Base-by-base conservation (phyloP, 1,140 invertebrate species). In the Conus ventricosus region DNA sequence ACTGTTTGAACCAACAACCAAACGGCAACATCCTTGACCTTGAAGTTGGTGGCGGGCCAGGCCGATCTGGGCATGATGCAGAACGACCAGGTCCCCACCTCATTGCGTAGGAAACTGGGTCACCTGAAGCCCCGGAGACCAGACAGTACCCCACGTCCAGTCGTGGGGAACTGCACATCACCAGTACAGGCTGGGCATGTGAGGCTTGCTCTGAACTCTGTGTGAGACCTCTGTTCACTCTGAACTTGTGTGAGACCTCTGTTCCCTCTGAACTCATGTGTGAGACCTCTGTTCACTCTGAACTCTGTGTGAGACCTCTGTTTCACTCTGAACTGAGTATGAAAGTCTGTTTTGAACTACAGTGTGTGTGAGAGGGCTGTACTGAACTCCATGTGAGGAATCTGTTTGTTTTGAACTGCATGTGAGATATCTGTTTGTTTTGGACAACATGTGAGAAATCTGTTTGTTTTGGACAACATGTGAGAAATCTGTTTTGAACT, bases 1-100 rank as follows among this genome's bases (percentile, higher is more conserved):
- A 39, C 39, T 39, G 39, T 39, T 39, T 39, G 39, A 39, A 39
- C 39, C 0, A 39, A 39, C 39, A 39, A 39, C 39, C 39, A 39
- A 39, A 39, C 0, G 39, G 39, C 3, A 39, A 39, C 39, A 39
- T 39, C 57, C 57, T 75, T 89, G 90, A 95, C 95, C 93, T 95
- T 95, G 89, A 95, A 94, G 90, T 93, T 95, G 20, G 92, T 92
- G 17, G 95, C 91, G n/a, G 95, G 94, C 95, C 95, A 95, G 8
- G 91, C 89, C 51, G 90, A 88, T 57, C 90, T 90, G 11, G 92
- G 91, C 89, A 95, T 92, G 11, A 95, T 90, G 90, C 94, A 95
- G 89, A 95, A 95, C 93, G 88, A 8, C 95, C 95, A 88, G 87
- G 84, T 4, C 95, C 95, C 53, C 95, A n/a, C 95, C 20, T 91